These are phyloP conservation scores for Drosophila picticornis DNA, from an alignment of 2,888 invertebrate species.

Conservation along the genomic window DNA sequence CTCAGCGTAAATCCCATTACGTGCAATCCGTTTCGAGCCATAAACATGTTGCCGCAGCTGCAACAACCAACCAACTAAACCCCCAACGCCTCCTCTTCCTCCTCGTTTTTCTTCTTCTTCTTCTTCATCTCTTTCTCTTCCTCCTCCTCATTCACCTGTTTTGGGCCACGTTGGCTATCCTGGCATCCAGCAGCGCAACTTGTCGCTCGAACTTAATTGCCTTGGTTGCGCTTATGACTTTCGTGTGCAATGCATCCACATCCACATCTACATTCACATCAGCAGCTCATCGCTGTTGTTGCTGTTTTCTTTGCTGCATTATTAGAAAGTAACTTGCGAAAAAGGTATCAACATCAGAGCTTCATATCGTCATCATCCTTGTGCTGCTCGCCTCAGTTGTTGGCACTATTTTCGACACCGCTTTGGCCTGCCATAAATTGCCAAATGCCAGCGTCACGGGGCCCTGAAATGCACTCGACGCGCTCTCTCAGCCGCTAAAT, in stretches of 20 bases:
- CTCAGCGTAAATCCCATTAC: conserved; percentile 79
- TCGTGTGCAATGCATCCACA: conserved; percentile 80
- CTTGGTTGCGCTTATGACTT: conserved; percentile 79
- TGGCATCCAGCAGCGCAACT: conserved; percentile 79
- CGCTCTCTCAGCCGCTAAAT: conserved; percentile 56
- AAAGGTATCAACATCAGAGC: conserved; percentile 68
- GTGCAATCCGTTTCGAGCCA: conserved; percentile 81
- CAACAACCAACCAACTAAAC: conserved; percentile 30
- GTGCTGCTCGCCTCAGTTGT: conserved; percentile 38
- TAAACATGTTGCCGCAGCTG: conserved; percentile 78
- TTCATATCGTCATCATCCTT: conserved; percentile 62
- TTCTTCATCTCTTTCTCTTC: neutral
- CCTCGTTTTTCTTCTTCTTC: conserved; percentile 7
- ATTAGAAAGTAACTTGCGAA: conserved; percentile 75
- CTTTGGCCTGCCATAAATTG: conserved; percentile 77
- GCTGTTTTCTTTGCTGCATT: conserved; percentile 54
- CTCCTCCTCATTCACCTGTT: neutral
- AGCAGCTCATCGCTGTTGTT: conserved; percentile 20
- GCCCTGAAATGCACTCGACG: conserved; percentile 73
- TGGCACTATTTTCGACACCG: conserved; percentile 82
- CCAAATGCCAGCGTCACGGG: conserved; percentile 65
- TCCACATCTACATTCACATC: conserved; percentile 38
- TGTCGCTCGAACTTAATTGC: conserved; percentile 81
- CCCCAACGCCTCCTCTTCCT: conserved; percentile 13
- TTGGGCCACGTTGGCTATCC: conserved; percentile 43